Evolutionary conservation across 2,113 vertebrate species (phyloP).

Genomic region (Pygoscelis adeliae): DNA sequence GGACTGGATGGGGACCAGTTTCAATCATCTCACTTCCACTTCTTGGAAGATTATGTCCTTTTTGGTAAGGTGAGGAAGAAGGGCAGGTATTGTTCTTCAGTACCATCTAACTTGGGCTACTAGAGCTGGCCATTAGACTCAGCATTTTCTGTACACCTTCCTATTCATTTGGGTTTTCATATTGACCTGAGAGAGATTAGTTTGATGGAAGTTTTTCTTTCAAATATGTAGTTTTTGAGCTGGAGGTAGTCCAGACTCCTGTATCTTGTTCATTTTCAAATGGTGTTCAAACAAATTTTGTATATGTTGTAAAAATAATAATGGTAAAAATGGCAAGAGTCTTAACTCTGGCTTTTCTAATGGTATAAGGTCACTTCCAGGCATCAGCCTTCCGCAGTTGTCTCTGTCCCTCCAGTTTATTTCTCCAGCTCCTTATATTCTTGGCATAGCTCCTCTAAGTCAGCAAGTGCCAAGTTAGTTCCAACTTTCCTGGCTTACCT

Average conservation of each 20-base stretch:
- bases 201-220: background rate
- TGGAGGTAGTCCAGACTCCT: background rate
- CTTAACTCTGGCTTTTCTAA: background rate
- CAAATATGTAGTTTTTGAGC: background rate
- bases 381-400: background rate
- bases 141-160: background rate
- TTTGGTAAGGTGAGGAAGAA: background rate
- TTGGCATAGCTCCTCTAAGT: background rate
- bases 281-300: background rate
- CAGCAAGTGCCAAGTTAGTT: background rate
- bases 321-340: background rate
- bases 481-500: constrained; percentile 5
- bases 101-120: background rate
- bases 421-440: background rate
- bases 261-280: background rate
- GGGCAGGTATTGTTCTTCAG: background rate
- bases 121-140: background rate
- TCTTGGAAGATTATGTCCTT: background rate
- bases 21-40: background rate
- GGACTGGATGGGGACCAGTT: background rate
- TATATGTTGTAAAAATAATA: background rate
- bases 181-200: background rate
- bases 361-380: background rate
- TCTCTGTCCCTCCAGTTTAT: background rate
- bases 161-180: background rate